Evolutionary conservation across 2,797 vertebrate genomes (phyloP).

Genomic region (Sebastes oblongus): DNA sequence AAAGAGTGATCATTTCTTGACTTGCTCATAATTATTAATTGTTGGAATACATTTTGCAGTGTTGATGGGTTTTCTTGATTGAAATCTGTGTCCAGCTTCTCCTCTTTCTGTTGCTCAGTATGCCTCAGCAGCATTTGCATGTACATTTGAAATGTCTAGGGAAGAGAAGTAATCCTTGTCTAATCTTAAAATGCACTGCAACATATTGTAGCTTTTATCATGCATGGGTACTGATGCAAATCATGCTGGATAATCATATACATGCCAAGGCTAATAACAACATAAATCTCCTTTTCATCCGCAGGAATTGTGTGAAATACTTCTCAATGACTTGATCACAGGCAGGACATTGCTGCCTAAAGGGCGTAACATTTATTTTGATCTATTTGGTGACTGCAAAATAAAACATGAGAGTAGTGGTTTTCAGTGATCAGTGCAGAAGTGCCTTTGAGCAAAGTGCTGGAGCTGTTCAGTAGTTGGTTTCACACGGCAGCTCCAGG

Average conservation of each 20-base stretch:
- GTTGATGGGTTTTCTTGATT: neutral
- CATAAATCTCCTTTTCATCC: neutral
- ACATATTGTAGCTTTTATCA: neutral
- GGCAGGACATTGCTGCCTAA: neutral
- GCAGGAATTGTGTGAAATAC: neutral
- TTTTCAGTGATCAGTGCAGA: neutral
- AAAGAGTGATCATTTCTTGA: neutral
- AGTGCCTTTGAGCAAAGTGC: conserved; percentile 8
- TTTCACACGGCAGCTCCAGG: conserved; percentile 20
- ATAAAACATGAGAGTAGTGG: neutral
- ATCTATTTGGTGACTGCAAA: neutral
- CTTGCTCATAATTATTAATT: neutral
- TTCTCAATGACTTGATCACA: neutral
- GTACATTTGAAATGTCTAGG: neutral
- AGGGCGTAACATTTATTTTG: neutral
- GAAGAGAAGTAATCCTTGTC: neutral
- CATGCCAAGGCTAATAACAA: neutral
- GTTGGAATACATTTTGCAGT: neutral
- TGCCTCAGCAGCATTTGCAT: conserved; percentile 1
- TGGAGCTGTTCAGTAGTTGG: conserved; percentile 5
- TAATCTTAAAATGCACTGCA: neutral
- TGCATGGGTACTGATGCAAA: neutral
- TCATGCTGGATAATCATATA: neutral
- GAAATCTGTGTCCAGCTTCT: neutral
- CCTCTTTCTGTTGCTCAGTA: neutral